Evolutionary conservation across 2,113 vertebrate genomes (phyloP).

Genomic region (Eupsittula cactorum): DNA sequence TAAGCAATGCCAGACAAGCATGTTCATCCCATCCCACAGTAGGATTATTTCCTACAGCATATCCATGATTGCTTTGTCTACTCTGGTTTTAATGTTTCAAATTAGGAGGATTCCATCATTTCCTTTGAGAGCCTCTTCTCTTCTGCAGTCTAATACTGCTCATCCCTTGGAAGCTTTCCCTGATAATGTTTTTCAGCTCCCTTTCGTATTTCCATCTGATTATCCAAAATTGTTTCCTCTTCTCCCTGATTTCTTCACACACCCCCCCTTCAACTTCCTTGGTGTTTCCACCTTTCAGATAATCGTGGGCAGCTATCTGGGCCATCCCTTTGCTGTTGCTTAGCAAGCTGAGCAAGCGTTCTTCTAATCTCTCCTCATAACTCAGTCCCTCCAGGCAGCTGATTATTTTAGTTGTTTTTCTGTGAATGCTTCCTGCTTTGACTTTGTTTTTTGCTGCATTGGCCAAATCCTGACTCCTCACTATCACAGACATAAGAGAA

Average conservation of each 20-base stretch:
- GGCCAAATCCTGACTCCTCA: not conserved
- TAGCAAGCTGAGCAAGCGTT: not conserved
- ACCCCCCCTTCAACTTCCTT: not conserved
- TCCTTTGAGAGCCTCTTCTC: conserved; percentile 38
- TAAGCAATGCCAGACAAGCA: not conserved
- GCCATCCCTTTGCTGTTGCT: not conserved
- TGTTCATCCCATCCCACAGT: not conserved
- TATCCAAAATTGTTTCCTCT: not conserved
- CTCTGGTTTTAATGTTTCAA: conserved; percentile 26
- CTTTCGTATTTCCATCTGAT: not conserved
- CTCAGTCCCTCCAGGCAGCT: not conserved
- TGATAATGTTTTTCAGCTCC: fast-evolving
- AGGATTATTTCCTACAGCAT: conserved; percentile 38
- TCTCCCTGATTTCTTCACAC: not conserved
- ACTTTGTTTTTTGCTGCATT: not conserved
- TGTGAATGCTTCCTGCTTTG: not conserved
- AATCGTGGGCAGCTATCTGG: not conserved
- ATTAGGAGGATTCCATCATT: conserved; percentile 39
- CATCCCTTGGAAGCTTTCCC: conserved; percentile 37
- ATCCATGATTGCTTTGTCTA: conserved; percentile 31
- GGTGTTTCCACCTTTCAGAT: not conserved
- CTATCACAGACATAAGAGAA: not conserved
- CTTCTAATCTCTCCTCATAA: not conserved
- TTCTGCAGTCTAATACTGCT: not conserved
- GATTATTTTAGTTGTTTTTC: not conserved